Evolutionary conservation across 2,888 invertebrate genomes (phyloP).

Genomic region (Psococerastis gibbosa): DNA sequence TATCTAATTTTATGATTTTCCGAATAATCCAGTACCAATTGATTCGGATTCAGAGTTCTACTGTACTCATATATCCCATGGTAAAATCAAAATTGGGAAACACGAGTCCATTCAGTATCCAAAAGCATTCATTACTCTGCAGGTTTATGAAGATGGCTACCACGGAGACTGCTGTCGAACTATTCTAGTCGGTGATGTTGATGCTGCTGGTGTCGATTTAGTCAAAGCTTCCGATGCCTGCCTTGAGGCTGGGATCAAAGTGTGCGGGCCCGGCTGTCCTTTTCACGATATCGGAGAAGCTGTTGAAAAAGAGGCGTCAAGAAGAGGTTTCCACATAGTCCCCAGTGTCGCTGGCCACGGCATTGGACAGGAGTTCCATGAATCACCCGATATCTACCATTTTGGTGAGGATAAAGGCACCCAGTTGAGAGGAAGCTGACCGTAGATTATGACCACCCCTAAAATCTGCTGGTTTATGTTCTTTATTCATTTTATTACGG

Average conservation of each 20-base stretch:
- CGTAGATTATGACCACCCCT: too few relatives aligned
- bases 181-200: slow-evolving; percentile 66
- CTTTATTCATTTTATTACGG: too few relatives aligned
- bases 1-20: too few relatives aligned
- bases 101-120: too few relatives aligned
- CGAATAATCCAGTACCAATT: too few relatives aligned
- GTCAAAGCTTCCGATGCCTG: slow-evolving; percentile 52
- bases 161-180: slow-evolving; percentile 89
- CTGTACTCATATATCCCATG: too few relatives aligned
- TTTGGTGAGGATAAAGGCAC: slow-evolving; percentile 36
- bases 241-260: slow-evolving; percentile 36
- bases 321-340: slow-evolving; percentile 44
- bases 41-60: too few relatives aligned
- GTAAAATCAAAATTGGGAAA: too few relatives aligned
- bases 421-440: too few relatives aligned
- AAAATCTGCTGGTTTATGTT: too few relatives aligned
- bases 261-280: slow-evolving; percentile 33
- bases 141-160: slow-evolving; percentile 63
- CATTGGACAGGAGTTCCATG: slow-evolving; percentile 82
- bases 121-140: too few relatives aligned
- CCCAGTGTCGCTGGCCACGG: slow-evolving; percentile 82
- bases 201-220: slow-evolving; percentile 47
- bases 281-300: slow-evolving; percentile 20
- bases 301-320: slow-evolving; percentile 40
- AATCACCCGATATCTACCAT: slow-evolving; percentile 77